phyloP scores from a whole-genome alignment of 2,888 invertebrate species.

The Mythimna pallens region DNA sequence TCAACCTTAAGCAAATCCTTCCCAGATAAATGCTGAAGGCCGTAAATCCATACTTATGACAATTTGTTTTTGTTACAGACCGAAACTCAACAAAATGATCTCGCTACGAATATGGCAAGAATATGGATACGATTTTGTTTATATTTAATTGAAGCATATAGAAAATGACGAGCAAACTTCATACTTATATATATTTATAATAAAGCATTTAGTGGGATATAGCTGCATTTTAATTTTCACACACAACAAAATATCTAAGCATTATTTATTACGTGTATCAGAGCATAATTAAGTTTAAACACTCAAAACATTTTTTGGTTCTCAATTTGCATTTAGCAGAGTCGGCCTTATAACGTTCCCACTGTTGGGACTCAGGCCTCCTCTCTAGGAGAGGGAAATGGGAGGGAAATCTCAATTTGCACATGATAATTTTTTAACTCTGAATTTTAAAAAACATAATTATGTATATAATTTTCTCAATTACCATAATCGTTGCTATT shows the following conservation, averaged over 20 bases:
- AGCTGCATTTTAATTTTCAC: constrained; percentile 47
- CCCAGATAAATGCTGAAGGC: background rate
- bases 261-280: too few relatives aligned
- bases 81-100: constrained; percentile 54
- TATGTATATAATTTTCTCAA: background rate
- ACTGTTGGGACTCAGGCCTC: too few relatives aligned
- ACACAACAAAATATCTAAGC: background rate
- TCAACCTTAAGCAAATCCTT: background rate
- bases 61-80: constrained; percentile 52
- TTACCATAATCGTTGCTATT: background rate
- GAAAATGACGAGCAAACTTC: constrained; percentile 71
- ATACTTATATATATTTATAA: constrained; percentile 67
- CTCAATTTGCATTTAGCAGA: background rate
- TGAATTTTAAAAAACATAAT: too few relatives aligned
- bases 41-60: background rate
- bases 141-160: constrained; percentile 66
- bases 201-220: constrained; percentile 73
- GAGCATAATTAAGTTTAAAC: background rate
- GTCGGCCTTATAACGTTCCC: too few relatives aligned
- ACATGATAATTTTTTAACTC: background rate
- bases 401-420: background rate
- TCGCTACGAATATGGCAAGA: constrained; percentile 61
- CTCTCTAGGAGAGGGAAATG: too few relatives aligned
- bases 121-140: constrained; percentile 58
- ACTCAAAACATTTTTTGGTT: background rate